Percentiles rank a stretch among this genome's conserved stretches.
These are phyloP conservation scores for Myoxocephalus aenaeus DNA, from an alignment of 2,797 vertebrate species.

Conservation along the genomic window DNA sequence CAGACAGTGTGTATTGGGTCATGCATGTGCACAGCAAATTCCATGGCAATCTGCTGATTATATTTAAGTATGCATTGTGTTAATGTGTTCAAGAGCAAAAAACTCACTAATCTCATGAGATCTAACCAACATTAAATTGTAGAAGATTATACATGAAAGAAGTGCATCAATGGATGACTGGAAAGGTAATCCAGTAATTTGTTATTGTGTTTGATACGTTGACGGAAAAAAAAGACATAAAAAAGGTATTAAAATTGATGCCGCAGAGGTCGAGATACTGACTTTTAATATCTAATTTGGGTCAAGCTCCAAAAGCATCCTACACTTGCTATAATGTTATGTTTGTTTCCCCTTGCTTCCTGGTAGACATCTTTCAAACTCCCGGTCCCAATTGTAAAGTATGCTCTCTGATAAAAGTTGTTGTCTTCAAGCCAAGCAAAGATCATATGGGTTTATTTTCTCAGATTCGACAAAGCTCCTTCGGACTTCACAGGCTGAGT, in stretches of 20 bases:
- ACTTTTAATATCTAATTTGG: background rate
- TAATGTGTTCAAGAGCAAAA: conserved; percentile 19
- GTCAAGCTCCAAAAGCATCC: background rate
- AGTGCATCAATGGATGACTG: background rate
- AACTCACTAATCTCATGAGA: conserved; percentile 6
- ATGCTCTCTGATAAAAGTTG: background rate
- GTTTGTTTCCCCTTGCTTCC: background rate
- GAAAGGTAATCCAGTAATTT: background rate
- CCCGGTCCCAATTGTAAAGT: no score
- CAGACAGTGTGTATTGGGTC: conserved; percentile 20
- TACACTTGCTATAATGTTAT: background rate
- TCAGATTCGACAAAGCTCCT: background rate
- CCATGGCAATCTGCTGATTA: conserved; percentile 40
- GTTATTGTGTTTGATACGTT: background rate
- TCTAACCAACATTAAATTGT: background rate
- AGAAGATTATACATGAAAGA: background rate
- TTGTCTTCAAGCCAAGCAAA: background rate
- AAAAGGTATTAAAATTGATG: background rate
- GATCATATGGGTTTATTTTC: background rate
- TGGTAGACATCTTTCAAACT: conserved; percentile 2
- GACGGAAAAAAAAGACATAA: background rate
- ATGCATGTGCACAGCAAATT: conserved; percentile 33
- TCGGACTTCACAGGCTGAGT: background rate
- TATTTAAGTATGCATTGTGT: conserved; percentile 15
- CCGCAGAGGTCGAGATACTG: background rate